Percentiles rank a stretch among this genome's conserved stretches.
Evolutionary conservation across 2,888 invertebrate species (phyloP).

Genomic region (Drosophila colorata): DNA sequence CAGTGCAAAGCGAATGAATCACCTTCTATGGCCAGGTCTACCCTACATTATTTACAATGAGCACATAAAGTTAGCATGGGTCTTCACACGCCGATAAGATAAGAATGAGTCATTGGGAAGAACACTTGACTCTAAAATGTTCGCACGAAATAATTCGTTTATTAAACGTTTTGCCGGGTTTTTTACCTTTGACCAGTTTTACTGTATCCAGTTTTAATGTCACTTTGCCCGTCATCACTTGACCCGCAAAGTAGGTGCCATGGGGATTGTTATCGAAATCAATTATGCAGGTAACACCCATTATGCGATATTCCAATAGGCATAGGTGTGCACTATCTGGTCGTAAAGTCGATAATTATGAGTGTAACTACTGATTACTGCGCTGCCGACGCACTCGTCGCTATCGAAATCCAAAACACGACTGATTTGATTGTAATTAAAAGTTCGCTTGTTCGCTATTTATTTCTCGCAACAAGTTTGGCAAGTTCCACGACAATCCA

Average conservation of each 20-base stretch:
- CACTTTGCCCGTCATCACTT: conserved; percentile 74
- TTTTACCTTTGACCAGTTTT: conserved; percentile 72
- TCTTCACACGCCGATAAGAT: conserved; percentile 58
- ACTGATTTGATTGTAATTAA: conserved; percentile 56
- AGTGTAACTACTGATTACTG: conserved; percentile 8
- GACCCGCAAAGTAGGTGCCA: conserved; percentile 82
- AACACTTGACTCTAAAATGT: conserved; percentile 9
- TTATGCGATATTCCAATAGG: conserved; percentile 40
- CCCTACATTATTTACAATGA: conserved; percentile 24
- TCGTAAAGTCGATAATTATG: conserved; percentile 6
- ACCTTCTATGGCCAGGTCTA: conserved; percentile 24
- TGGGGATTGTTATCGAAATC: conserved; percentile 82
- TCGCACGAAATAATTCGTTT: not conserved
- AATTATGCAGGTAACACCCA: conserved; percentile 81
- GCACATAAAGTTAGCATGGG: conserved; percentile 3
- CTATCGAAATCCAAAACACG: conserved; percentile 46
- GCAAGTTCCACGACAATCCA: conserved; percentile 23
- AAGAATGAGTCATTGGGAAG: conserved; percentile 59
- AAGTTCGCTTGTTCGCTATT: conserved; percentile 9
- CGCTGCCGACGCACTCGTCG: conserved; percentile 27
- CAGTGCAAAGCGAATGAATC: conserved; percentile 27
- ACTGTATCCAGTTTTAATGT: conserved; percentile 70
- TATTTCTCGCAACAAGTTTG: conserved; percentile 31
- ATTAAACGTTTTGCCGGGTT: not conserved
- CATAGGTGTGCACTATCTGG: conserved; percentile 1